A percentile compares a stretch with the other conserved stretches of the same genome.
Conservation (phyloP, 2,113 vertebrate species). For the Syrrhaptes paradoxus region DNA sequence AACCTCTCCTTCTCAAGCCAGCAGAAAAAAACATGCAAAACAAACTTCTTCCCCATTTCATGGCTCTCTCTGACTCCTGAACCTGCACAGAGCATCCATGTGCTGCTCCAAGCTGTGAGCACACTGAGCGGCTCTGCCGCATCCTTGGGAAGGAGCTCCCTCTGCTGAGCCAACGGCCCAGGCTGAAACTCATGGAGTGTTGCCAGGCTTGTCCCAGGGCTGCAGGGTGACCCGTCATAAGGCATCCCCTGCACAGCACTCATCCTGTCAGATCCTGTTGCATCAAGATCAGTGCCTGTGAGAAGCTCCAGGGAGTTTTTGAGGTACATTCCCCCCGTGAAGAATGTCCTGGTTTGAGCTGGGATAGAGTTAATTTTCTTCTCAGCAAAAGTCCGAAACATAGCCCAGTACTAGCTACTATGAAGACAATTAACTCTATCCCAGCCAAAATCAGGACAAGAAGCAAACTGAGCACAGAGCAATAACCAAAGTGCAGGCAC, state of each 20-base stretch:
- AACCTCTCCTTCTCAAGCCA: not conserved
- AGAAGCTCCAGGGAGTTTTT: not conserved
- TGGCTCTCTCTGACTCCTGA: not conserved
- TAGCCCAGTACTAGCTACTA: too few species aligned
- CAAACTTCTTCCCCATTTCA: not conserved
- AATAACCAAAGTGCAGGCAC: accelerated
- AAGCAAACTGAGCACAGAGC: not conserved
- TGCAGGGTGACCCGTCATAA: accelerated
- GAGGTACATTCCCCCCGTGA: not conserved
- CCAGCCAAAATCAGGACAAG: too few species aligned
- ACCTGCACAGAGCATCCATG: not conserved
- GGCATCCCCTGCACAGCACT: accelerated
- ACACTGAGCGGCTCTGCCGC: not conserved
- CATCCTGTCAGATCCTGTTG: not conserved
- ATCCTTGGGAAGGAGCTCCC: conserved; percentile 56
- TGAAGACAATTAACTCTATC: too few species aligned
- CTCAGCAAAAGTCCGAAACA: too few species aligned
- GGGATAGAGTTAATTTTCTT: too few species aligned
- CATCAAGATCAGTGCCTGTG: not conserved
- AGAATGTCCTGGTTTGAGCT: not conserved
- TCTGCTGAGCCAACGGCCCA: not conserved
- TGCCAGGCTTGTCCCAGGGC: not conserved
- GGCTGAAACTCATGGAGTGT: not conserved
- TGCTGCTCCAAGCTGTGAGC: not conserved
- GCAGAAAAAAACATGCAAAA: not conserved